Evolutionary conservation across 2,113 vertebrate genomes (phyloP), one percentile per base, ranked within the genome.

Genomic region (Ranitomeya imitator): DNA sequence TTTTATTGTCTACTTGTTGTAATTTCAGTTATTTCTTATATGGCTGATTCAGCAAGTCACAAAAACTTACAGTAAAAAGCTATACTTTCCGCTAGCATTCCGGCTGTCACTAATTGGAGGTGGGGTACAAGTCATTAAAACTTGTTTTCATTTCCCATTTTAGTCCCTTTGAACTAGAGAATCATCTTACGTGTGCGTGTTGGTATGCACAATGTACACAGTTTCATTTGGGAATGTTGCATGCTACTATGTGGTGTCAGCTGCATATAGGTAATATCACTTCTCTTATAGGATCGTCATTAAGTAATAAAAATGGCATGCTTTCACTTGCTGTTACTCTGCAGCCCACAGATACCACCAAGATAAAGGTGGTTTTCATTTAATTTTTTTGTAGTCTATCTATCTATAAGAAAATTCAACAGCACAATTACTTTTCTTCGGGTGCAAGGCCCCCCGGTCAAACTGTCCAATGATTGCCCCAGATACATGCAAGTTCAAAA

Each of bases 141-240:
- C 67, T 12, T 26, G 37, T 88, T 83, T 88, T 73, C 26, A 74
- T 45, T 79, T 82, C 60, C 82, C 65, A 21, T 87, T 37, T 19
- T 65, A 79, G 65, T 73, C 15, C 86, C 31, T 61, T 79, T 79
- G 14, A 63, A 23, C 8, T 18, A 18, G 60, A 55, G 8, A 79
- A 52, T 12, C 18, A 23, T 87, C 23, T 19, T 82, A 23, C 52
- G 16, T 16, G 57, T 77, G 71, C 71, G 61, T 86, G 76, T 45
- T 80, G 77, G 61, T 86, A 79, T 71, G n/a, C 23, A 71, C 18
- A 45, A 71, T 19, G 1, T 31, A 51, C n/a, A 74, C 26, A n/a
- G 54, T 37, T 59, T 45, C 18, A 59, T 79, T 59, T 81, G 14
- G 79, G 10, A 61, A 81, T 61, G 16, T 61, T 81, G 16, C 26